A percentile compares a stretch with the other conserved stretches of the same genome.
Evolutionary conservation across 2,797 vertebrate species (phyloP).

Genomic region (Diglossa cyanea): DNA sequence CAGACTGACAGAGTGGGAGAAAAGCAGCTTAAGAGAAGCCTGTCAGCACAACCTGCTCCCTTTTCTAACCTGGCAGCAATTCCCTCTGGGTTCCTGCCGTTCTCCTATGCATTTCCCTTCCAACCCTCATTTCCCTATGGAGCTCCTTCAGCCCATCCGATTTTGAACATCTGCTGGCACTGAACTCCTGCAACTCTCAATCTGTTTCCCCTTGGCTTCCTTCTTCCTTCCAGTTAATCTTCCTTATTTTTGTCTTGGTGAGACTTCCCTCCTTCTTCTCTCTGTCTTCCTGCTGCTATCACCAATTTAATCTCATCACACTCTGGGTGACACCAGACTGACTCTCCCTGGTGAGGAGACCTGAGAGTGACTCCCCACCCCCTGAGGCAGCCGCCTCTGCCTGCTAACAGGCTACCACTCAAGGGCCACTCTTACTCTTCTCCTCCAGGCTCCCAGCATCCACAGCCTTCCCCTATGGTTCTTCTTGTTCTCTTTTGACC

Average conservation of each 20-base stretch:
- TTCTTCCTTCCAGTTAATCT: constrained; percentile 58
- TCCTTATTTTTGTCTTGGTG: constrained; percentile 57
- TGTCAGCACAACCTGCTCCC: constrained; percentile 46
- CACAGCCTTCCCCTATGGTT: background rate
- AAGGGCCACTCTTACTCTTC: background rate
- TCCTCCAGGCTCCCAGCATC: background rate
- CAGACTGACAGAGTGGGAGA: background rate
- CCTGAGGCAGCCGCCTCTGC: background rate
- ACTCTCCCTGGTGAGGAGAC: background rate
- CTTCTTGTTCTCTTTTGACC: background rate
- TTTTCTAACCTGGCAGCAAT: constrained; percentile 60
- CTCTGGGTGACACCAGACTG: background rate
- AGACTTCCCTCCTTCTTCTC: constrained; percentile 16
- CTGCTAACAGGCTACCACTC: background rate
- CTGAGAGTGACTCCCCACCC: background rate
- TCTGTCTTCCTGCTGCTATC: background rate
- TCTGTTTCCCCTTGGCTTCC: constrained; percentile 59
- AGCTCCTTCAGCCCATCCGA: constrained; percentile 41
- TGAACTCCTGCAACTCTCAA: constrained; percentile 62
- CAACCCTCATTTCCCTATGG: constrained; percentile 39
- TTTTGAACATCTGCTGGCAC: constrained; percentile 61
- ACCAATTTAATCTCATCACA: background rate
- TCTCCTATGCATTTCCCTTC: constrained; percentile 48
- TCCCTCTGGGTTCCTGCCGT: constrained; percentile 24
- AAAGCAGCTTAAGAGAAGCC: constrained; percentile 35